phyloP scores from a whole-genome alignment of 92 coral and sea anemone species.

The Muricea muricata region DNA sequence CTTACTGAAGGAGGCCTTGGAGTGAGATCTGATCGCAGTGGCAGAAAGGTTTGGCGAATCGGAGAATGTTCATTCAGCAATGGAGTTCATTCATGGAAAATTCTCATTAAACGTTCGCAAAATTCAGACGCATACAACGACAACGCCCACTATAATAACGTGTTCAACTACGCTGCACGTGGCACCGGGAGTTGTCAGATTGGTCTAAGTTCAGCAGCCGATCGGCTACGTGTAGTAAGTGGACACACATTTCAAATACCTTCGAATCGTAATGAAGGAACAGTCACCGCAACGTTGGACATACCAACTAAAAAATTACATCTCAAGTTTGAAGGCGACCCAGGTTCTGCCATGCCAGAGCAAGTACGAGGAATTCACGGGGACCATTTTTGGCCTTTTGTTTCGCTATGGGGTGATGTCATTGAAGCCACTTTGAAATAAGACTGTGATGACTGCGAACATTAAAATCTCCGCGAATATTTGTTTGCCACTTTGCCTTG shows the following conservation, averaged over 20 bases:
- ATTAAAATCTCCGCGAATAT: background rate
- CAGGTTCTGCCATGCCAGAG: too few species aligned
- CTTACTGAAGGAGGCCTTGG: background rate
- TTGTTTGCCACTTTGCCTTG: too few species aligned
- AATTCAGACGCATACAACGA: background rate
- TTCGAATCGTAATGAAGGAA: background rate
- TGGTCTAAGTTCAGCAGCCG: background rate
- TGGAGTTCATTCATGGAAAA: background rate
- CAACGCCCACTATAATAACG: background rate
- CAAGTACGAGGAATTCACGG: background rate
- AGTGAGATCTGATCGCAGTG: background rate
- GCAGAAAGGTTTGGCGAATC: background rate
- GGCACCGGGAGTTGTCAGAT: too few species aligned
- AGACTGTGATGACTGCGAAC: background rate
- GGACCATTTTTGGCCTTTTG: background rate
- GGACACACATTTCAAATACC: background rate
- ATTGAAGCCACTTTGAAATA: background rate
- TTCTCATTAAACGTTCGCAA: background rate
- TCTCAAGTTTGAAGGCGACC: background rate
- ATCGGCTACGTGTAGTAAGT: background rate
- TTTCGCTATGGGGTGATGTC: background rate
- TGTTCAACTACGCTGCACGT: too few species aligned
- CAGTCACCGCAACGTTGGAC: background rate
- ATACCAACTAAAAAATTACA: background rate
- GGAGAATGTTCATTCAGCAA: background rate